Evolutionary conservation across 2,888 invertebrate genomes (phyloP).

Genomic region (Andrena flavipes): DNA sequence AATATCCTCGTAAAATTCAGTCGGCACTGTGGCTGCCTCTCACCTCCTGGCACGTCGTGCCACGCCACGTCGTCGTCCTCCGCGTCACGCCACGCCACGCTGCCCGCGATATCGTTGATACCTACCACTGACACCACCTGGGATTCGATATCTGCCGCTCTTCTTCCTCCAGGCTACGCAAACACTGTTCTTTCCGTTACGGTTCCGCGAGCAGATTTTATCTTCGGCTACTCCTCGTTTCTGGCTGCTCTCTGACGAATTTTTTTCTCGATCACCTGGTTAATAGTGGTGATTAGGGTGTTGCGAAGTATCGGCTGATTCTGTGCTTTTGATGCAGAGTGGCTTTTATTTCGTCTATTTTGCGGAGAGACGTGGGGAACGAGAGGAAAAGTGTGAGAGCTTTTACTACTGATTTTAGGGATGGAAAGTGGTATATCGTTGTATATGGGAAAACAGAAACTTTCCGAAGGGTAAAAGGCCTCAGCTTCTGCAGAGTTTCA

Average conservation of each 20-base stretch:
- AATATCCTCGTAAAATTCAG: conserved; percentile 82
- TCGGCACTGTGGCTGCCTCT: conserved; percentile 69
- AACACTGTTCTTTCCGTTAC: not conserved
- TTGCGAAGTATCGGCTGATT: not conserved
- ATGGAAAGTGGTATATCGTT: no score
- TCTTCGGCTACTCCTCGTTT: not conserved
- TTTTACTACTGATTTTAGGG: no score
- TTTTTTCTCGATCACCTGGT: not conserved
- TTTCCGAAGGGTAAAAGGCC: no score
- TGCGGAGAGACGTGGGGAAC: not conserved
- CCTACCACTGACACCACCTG: not conserved
- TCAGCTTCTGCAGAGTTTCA: no score
- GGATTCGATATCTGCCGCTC: conserved; percentile 71
- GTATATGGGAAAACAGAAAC: no score
- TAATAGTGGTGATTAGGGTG: not conserved
- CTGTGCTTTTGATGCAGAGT: no score
- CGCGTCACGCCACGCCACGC: not conserved
- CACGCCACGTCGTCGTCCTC: conserved; percentile 10
- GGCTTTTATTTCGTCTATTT: not conserved
- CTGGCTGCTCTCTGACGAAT: not conserved
- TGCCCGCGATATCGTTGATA: conserved; percentile 36
- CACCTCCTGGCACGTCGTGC: conserved; percentile 19
- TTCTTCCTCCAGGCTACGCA: conserved; percentile 13
- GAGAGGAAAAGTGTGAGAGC: no score
- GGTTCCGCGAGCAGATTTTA: not conserved